A percentile compares a stretch with the other conserved stretches of the same genome.
Conservation (phyloP, 2,888 invertebrate species). For the Auanema sp. region DNA sequence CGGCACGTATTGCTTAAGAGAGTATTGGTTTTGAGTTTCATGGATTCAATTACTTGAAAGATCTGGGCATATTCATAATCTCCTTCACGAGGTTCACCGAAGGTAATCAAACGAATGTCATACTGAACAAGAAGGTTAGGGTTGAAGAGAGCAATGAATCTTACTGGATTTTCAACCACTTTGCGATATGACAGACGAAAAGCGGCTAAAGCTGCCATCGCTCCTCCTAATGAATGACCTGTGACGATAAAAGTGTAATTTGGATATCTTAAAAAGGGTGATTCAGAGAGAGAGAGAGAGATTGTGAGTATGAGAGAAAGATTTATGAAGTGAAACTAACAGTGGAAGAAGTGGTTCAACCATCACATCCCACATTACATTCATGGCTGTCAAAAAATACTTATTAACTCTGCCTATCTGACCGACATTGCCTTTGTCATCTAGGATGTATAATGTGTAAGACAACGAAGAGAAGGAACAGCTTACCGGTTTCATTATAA, state of each 20-base stretch:
- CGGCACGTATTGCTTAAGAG: conserved; percentile 29
- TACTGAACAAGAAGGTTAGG: conserved; percentile 2
- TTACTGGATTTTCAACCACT: conserved; percentile 9
- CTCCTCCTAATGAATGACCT: conserved; percentile 43
- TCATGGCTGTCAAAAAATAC: conserved; percentile 39
- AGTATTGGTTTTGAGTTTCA: neutral
- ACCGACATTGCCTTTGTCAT: conserved; percentile 24
- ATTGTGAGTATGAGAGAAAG: neutral
- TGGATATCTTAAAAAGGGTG: conserved; percentile 23
- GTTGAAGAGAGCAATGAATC: neutral
- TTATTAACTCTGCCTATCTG: conserved; percentile 34
- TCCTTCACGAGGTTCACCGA: conserved; percentile 42
- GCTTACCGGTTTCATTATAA: conserved; percentile 30
- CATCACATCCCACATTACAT: conserved; percentile 38
- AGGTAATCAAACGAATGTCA: conserved; percentile 35
- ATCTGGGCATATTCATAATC: conserved; percentile 29
- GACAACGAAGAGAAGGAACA: neutral
- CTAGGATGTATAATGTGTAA: conserved; percentile 10
- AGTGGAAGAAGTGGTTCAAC: conserved; percentile 22
- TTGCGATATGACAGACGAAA: conserved; percentile 28
- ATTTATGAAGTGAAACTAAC: neutral
- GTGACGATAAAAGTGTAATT: conserved; percentile 32
- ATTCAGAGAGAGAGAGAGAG: neutral
- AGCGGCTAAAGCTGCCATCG: conserved; percentile 39
- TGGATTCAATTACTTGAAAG: conserved; percentile 22